Evolutionary conservation across 2,113 vertebrate species (phyloP), one percentile per base, ranked within the genome.

Genomic region (Pogona vitticeps): DNA sequence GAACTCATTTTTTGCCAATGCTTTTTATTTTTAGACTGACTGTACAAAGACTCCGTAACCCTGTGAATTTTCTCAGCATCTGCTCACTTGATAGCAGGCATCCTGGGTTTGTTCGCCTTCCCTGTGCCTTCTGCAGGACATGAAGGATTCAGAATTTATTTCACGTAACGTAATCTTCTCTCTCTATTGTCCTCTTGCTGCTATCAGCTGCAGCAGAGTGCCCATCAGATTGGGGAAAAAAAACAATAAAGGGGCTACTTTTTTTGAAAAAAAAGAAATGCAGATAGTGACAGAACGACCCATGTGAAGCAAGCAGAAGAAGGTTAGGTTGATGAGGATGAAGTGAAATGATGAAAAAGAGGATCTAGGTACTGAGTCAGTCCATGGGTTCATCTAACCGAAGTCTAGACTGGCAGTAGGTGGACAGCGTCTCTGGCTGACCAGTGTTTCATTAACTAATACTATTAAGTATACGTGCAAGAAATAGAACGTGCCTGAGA

Each of bases 11-110:
- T 89, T 46, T 91, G 94, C 92, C 92, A 95, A 73, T 80, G 31
- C 82, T 56, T 75, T 92, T 89, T 94, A 94, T 95, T 91, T 94
- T 94, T 95, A 88, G 92, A 92, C 80, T 52, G 56, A 1, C 70
- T 88, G 85, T 80, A 91, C 89, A 3, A 40, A 63, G 3, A 90
- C 93, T 88, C 77, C 85, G 58, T 84, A 83, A 85, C 21, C 87
- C 28, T 77, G 85, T 82, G 80, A 90, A 75, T 88, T 93, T 94
- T 93, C 93, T 93, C 92, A 91, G 84, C 89, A 40, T 77, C 84
- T 67, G 76, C 59, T 46, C 65, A 40, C 85, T 94, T 71, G 84
- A 88, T 86, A 76, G 75, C 72, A 90, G 72, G 92, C 92, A 88
- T 23, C 84, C 75, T 91, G 90, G 80, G 67, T 65, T 80, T 82